These are phyloP conservation scores for Lithobates sylvaticus DNA, from an alignment of 2,797 vertebrate genomes.

Conservation along the genomic window DNA sequence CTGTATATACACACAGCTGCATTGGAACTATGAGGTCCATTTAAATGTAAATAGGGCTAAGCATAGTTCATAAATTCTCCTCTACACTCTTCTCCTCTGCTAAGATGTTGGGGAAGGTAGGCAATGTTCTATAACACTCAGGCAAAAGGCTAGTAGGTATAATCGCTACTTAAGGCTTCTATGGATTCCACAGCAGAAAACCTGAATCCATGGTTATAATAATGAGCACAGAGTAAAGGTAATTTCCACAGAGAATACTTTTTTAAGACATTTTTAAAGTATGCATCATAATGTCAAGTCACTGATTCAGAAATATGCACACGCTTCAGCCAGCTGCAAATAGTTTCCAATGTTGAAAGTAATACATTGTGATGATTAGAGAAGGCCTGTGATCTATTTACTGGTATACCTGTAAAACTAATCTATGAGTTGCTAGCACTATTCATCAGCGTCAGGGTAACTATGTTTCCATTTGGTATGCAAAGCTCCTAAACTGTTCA, in stretches of 20 bases:
- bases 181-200: not conserved
- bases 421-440: not conserved
- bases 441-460: constrained; percentile 6
- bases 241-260: not conserved
- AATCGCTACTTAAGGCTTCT: no score
- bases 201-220: not conserved
- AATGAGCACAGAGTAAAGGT: not conserved
- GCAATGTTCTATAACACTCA: not conserved
- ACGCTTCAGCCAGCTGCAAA: constrained; percentile 16
- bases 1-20: not conserved
- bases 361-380: constrained; percentile 4
- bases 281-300: constrained; percentile 8
- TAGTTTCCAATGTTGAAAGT: constrained; percentile 20
- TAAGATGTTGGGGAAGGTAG: no score
- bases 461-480: constrained; percentile 1
- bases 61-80: not conserved
- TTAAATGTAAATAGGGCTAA: no score
- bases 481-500: not conserved
- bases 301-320: constrained; percentile 17
- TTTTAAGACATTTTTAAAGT: not conserved
- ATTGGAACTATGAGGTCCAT: not conserved
- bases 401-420: constrained; percentile 7
- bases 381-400: constrained; percentile 12
- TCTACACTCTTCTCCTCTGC: no score
- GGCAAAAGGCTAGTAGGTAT: no score